Evolutionary conservation across 2,888 invertebrate genomes (phyloP).

Genomic region (Leptothorax acervorum): DNA sequence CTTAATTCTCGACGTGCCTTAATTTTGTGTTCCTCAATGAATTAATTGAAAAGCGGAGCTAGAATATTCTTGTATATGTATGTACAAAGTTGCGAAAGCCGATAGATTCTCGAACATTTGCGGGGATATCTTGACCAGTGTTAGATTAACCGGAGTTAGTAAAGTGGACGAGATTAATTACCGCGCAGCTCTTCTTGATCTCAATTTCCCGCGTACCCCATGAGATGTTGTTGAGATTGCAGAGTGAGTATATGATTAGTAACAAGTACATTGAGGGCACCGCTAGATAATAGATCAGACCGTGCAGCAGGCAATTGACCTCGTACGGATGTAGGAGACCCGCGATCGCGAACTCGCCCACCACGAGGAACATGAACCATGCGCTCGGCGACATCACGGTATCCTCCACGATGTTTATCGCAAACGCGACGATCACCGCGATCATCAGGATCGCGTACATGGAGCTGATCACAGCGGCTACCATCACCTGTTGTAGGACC

Average conservation of each 20-base stretch:
- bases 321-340: slow-evolving; percentile 86
- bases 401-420: slow-evolving; percentile 83
- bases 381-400: slow-evolving; percentile 86
- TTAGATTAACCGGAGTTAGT: slow-evolving; percentile 41
- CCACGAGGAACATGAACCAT: slow-evolving; percentile 85
- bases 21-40: neutral
- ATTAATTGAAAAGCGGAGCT: neutral
- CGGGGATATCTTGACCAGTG: neutral
- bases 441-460: slow-evolving; percentile 87
- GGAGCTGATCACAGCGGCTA: slow-evolving; percentile 85
- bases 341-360: slow-evolving; percentile 84
- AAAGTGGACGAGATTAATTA: slow-evolving; percentile 68
- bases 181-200: slow-evolving; percentile 80
- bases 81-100: neutral
- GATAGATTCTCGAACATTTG: neutral
- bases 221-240: slow-evolving; percentile 88
- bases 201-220: slow-evolving; percentile 89
- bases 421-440: slow-evolving; percentile 85
- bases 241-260: slow-evolving; percentile 88
- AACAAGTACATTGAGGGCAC: slow-evolving; percentile 89
- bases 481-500: slow-evolving; percentile 78
- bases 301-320: slow-evolving; percentile 84
- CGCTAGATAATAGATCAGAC: slow-evolving; percentile 87
- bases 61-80: neutral
- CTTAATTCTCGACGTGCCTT: neutral